phyloP scores from a whole-genome alignment of 2,797 vertebrate genomes.

The Craterocephalus amniculus region DNA sequence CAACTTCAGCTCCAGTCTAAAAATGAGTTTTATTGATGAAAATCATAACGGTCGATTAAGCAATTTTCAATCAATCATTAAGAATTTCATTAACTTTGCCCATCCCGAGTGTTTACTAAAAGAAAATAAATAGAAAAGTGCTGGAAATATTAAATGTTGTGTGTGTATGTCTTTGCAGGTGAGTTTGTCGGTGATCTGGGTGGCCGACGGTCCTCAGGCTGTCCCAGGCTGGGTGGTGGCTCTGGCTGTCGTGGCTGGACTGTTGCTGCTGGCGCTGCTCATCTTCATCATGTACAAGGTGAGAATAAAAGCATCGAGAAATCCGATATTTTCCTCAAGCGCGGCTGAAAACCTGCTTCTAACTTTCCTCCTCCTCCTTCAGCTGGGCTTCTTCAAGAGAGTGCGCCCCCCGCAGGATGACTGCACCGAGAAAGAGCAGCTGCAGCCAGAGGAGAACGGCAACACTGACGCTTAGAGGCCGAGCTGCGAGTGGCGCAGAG shows the following conservation, averaged over 20 bases:
- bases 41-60: too few species aligned
- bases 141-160: too few species aligned
- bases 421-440: conserved; percentile 91
- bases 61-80: too few species aligned
- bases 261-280: conserved; percentile 91
- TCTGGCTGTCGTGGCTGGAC: conserved; percentile 91
- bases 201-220: conserved; percentile 81
- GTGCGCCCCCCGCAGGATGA: conserved; percentile 96
- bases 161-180: conserved; percentile 76
- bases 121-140: too few species aligned
- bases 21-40: too few species aligned
- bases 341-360: too few species aligned
- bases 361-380: neutral
- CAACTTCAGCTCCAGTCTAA: too few species aligned
- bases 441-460: conserved; percentile 96
- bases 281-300: conserved; percentile 98
- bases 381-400: conserved; percentile 98
- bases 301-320: conserved; percentile 10
- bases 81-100: too few species aligned
- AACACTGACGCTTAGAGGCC: conserved; percentile 88
- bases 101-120: too few species aligned
- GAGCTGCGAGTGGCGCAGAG: conserved; percentile 2
- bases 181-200: conserved; percentile 90
- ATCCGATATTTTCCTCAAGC: neutral
- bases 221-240: conserved; percentile 96